Evolutionary conservation across 2,888 invertebrate genomes (phyloP).

Genomic region (Thymelicus lineola): DNA sequence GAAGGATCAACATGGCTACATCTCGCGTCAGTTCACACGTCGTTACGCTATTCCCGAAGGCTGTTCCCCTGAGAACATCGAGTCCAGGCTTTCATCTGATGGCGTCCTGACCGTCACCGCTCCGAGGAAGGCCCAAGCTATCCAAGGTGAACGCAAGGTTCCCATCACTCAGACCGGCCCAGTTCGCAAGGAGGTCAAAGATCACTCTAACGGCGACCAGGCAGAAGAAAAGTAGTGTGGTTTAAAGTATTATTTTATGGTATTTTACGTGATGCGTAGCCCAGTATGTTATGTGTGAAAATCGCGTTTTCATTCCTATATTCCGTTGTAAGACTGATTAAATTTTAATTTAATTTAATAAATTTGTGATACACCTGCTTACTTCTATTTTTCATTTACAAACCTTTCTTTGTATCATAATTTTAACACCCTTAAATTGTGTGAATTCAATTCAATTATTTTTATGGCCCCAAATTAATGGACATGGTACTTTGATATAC

Average conservation of each 20-base stretch:
- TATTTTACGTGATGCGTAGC: constrained; percentile 7
- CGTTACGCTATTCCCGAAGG: constrained; percentile 91
- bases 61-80: constrained; percentile 88
- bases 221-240: constrained; percentile 44
- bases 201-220: constrained; percentile 74
- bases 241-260: not conserved
- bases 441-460: too few relatives aligned
- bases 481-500: too few relatives aligned
- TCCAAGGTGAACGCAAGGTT: constrained; percentile 81
- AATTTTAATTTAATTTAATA: constrained; percentile 40
- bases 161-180: constrained; percentile 87
- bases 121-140: constrained; percentile 70
- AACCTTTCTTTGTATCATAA: too few relatives aligned
- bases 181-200: constrained; percentile 81
- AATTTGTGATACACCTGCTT: constrained; percentile 28
- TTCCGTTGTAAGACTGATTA: constrained; percentile 43
- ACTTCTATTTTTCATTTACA: not conserved
- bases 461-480: too few relatives aligned
- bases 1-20: constrained; percentile 89
- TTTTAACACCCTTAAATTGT: too few relatives aligned
- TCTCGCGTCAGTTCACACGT: constrained; percentile 90
- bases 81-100: constrained; percentile 90
- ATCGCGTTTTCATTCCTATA: constrained; percentile 42
- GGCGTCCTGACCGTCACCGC: constrained; percentile 90
- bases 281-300: constrained; percentile 4